Evolutionary conservation across 2,113 vertebrate species (phyloP).

Genomic region (Notothenia rossii): DNA sequence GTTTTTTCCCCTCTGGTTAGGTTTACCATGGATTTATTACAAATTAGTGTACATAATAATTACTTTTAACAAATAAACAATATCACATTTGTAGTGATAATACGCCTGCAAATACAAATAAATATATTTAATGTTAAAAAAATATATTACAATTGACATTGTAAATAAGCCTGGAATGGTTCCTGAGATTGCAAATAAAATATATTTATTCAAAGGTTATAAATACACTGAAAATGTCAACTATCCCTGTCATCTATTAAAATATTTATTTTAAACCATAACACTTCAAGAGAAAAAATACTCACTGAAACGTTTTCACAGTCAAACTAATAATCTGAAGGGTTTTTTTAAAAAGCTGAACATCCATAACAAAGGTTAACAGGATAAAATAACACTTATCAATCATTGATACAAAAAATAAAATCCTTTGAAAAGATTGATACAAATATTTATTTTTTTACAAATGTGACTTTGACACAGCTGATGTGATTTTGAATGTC

Average conservation of each 20-base stretch:
- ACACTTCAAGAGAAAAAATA: not conserved
- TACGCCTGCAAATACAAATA: not conserved
- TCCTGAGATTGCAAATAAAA: constrained; percentile 22
- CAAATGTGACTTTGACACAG: constrained; percentile 74
- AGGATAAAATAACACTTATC: not conserved
- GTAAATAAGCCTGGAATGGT: constrained; percentile 43
- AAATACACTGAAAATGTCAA: not conserved
- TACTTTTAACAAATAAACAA: not conserved
- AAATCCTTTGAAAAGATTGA: constrained; percentile 49
- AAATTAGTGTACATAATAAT: constrained; percentile 15
- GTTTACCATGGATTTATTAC: constrained; percentile 10
- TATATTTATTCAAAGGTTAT: not conserved
- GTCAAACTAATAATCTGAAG: not conserved
- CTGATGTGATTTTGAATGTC: constrained; percentile 53
- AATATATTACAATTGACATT: not conserved
- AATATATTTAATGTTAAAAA: constrained; percentile 15
- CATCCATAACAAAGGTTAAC: too few species aligned
- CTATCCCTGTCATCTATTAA: not conserved
- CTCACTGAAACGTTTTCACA: not conserved
- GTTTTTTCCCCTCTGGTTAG: constrained; percentile 17
- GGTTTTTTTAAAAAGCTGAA: not conserved
- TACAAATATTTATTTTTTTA: constrained; percentile 81
- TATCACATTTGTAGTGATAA: constrained; percentile 18
- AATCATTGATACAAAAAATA: not conserved
- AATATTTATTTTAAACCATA: not conserved